Base-by-base conservation (phyloP, 2,888 invertebrate genomes). In the Athrips mouffetella region DNA sequence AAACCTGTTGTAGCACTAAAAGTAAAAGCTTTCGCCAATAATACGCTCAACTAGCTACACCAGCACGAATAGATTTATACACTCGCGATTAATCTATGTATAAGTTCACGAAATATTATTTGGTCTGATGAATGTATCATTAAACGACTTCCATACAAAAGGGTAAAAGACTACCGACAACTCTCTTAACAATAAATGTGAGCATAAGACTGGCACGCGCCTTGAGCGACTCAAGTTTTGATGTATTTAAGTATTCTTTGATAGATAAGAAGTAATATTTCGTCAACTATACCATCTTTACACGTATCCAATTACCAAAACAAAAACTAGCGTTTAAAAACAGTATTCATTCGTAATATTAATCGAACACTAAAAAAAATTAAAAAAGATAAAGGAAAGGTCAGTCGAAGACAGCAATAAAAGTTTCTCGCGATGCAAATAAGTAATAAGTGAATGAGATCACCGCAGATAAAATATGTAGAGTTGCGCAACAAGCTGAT, bases 21-120 rank as follows among this genome's bases (percentile, higher is more conserved):
- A 80, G 78, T 77, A 81, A 82, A 80, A 81, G 78, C 83, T 77
- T 80, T 81, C 76, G 70, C 75, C 76, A 74, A 71, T 72, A 60
- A 65, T 55, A 52, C 61, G 13, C 31, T 35, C 35, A 45, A 35
- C 35, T n/a, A n/a, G n/a, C n/a, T 25, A 45, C 16, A 45, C 4
- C 50, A 6, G 33, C 35, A 25, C 25, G 35, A 16, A 35, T 44
- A 44, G 44, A 31, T 20, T 20, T 18, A 21, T n/a, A 11, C 2
- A 37, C 37, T 20, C 21, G 20, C 20, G 18, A 11, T 18, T n/a
- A 18, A 21, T 11, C 21, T 37, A 21, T 20, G 21, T 21, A 1
- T 15, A 15, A 21, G 20, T 37, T 11, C 18, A 2, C 21, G 5
- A 18, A 2, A 7, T 4, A n/a, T 10, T 18, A 8, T 8, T 27